Evolutionary conservation across 2,888 invertebrate species (phyloP), one percentile per base, ranked within the genome.

Genomic region (Caenorhabditis virilis): DNA sequence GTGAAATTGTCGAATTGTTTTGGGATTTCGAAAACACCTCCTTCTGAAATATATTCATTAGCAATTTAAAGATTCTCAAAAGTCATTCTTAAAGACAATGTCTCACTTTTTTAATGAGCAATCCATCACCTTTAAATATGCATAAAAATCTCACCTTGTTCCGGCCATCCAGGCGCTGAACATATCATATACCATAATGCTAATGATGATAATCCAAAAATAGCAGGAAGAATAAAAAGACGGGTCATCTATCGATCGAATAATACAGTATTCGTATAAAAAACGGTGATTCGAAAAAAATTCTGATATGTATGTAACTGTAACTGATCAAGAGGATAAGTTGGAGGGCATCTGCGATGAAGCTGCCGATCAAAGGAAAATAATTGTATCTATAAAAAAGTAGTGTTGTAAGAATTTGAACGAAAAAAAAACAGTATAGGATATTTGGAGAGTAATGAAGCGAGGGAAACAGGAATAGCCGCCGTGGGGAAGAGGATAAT

Each of bases 1-100:
- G 82, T 82, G 65, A 82, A 82, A 58, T 82, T 82, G 59, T 82
- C 82, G 61, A 82, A 82, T 43, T 82, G 80, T 26, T 73, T 72
- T 15, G 80, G 82, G 30, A 82, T 61, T 54, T 80, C 78, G 69
- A 78, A 77, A 13, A 73, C 66, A 9, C 68, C 66, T 30, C 70
- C 68, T 45, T 76, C 72, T 72, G 68, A 22, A 68, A 64, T 16
- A 18, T 20, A 22, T 30, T 30, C 13, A 13, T 30, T 30, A 9
- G 13, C 30, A 9, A n/a, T n/a, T n/a, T n/a, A n/a, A n/a, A n/a
- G n/a, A n/a, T n/a, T n/a, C n/a, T n/a, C n/a, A n/a, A n/a, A n/a
- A n/a, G n/a, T n/a, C n/a, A n/a, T n/a, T n/a, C n/a, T n/a, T n/a
- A n/a, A n/a, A n/a, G n/a, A n/a, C n/a, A n/a, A n/a, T n/a, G n/a